Percentiles rank a stretch among this genome's conserved stretches.
Conservation (phyloP, 2,113 vertebrate genomes). For the Panthera uncia region DNA sequence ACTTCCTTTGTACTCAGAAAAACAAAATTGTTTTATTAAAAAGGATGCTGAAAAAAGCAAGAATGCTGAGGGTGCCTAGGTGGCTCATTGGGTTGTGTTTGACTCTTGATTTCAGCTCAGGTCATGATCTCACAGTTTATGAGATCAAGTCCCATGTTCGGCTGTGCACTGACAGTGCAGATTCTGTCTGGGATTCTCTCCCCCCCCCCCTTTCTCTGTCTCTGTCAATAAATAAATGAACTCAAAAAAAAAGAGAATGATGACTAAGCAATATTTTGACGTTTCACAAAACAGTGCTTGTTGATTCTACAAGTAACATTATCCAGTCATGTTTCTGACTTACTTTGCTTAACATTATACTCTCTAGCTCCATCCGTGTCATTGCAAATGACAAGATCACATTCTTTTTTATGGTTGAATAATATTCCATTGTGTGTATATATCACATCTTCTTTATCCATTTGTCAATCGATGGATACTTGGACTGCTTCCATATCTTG, state of each 20-base stretch:
- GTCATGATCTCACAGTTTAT: neutral
- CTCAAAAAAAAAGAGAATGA: neutral
- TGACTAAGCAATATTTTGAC: neutral
- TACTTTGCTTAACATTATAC: neutral
- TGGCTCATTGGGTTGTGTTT: neutral
- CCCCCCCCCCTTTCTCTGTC: neutral
- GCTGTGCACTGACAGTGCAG: no score
- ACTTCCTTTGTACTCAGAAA: neutral
- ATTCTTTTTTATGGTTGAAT: neutral
- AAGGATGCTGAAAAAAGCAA: neutral
- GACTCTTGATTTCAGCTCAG: neutral
- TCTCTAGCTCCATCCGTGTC: neutral
- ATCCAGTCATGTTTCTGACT: neutral
- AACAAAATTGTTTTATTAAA: slow-evolving; percentile 23
- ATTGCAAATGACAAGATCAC: neutral
- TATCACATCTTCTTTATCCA: neutral
- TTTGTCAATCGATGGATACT: neutral
- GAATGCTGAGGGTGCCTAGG: neutral
- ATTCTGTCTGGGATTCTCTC: neutral
- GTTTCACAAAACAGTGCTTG: neutral
- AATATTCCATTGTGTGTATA: neutral
- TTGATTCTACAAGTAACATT: neutral
- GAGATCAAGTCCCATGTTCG: neutral
- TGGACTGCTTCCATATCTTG: neutral
- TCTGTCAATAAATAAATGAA: neutral